phyloP scores from a whole-genome alignment of 2,888 invertebrate species.

The Gonocerus acuteangulatus region DNA sequence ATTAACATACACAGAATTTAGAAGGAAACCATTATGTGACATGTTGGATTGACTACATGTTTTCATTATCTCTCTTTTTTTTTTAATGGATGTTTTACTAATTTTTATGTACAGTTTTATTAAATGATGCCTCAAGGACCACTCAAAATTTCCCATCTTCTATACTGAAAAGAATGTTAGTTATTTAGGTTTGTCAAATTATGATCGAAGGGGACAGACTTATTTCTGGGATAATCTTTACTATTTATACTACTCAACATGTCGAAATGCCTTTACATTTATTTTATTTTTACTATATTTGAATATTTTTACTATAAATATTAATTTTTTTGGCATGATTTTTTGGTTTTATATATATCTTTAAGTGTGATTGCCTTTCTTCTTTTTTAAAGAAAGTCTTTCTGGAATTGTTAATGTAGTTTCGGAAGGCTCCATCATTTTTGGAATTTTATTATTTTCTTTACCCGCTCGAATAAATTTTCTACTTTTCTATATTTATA shows the following conservation, averaged over 20 bases:
- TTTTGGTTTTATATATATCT: slow-evolving; percentile 38
- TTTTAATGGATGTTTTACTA: no score
- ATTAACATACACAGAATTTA: no score
- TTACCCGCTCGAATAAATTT: slow-evolving; percentile 31
- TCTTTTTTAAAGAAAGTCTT: slow-evolving; percentile 35
- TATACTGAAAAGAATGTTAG: slow-evolving; percentile 2
- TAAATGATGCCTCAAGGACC: slow-evolving; percentile 43
- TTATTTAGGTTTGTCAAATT: not conserved
- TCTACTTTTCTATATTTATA: slow-evolving; percentile 34
- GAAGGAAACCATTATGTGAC: no score
- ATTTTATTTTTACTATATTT: slow-evolving; percentile 34
- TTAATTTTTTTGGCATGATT: slow-evolving; percentile 38
- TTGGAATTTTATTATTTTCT: slow-evolving; percentile 23
- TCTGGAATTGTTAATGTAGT: slow-evolving; percentile 25
- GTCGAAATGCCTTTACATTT: slow-evolving; percentile 25
- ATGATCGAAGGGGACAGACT: not conserved
- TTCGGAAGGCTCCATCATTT: slow-evolving; percentile 29
- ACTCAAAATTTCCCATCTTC: slow-evolving; percentile 45
- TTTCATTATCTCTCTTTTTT: no score
- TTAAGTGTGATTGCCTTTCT: slow-evolving; percentile 38
- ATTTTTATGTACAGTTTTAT: not conserved
- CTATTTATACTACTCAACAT: not conserved
- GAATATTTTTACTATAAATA: slow-evolving; percentile 27
- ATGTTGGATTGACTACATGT: no score
- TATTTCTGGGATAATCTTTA: not conserved